These are phyloP conservation scores for Anabas testudineus DNA, from an alignment of 2,797 vertebrate species.

Conservation along the genomic window DNA sequence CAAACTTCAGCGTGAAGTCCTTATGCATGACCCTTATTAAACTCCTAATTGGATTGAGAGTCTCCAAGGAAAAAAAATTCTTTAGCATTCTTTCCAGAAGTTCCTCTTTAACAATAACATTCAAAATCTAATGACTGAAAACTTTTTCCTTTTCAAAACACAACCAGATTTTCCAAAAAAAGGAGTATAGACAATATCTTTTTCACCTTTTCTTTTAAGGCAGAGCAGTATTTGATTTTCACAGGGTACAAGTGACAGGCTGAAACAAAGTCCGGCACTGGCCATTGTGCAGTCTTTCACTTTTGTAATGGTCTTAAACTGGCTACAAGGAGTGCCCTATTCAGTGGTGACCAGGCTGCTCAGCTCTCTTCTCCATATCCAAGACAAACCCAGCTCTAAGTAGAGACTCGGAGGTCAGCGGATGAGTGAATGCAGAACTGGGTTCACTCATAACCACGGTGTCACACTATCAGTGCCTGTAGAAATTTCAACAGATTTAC, in stretches of 20 bases:
- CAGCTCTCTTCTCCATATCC: conserved; percentile 83
- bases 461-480: conserved; percentile 26
- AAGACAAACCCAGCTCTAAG: conserved; percentile 84
- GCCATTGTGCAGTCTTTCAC: conserved; percentile 87
- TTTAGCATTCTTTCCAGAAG: conserved; percentile 78
- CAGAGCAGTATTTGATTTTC: conserved; percentile 89
- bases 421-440: conserved; percentile 63
- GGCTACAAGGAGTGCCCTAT: conserved; percentile 88
- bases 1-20: conserved; percentile 91
- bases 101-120: conserved; percentile 77
- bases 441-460: conserved; percentile 62
- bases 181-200: conserved; percentile 68
- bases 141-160: conserved; percentile 67
- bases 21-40: conserved; percentile 94
- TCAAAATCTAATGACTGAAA: conserved; percentile 71
- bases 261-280: conserved; percentile 87
- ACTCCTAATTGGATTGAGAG: conserved; percentile 95
- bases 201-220: conserved; percentile 85
- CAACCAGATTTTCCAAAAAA: conserved; percentile 68
- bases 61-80: conserved; percentile 81
- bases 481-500: conserved; percentile 55
- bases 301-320: conserved; percentile 92
- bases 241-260: conserved; percentile 85
- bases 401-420: conserved; percentile 85
- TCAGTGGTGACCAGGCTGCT: conserved; percentile 87